Evolutionary conservation across 2,797 vertebrate species (phyloP), one percentile per base, ranked within the genome.

Genomic region (Parambassis ranga): DNA sequence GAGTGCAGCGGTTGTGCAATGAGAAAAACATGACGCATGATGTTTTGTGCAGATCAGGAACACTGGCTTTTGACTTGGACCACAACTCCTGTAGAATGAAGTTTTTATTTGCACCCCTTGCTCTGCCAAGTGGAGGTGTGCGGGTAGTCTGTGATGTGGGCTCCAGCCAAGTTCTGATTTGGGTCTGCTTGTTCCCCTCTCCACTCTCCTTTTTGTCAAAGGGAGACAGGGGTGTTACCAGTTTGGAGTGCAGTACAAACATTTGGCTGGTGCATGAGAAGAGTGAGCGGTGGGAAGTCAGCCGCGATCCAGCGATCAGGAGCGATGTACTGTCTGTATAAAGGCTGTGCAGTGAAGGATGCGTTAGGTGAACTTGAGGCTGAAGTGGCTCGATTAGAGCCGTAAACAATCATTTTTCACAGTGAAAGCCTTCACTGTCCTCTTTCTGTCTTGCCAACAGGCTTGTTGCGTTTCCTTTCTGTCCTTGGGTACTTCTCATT

Each of bases 271-370:
- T 74, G 74, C 47, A 43, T 59, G 67, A 79, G 63, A 47, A 22
- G 50, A 65, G 51, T 13, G 36, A 73, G 65, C 60, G 61, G 61
- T 68, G 39, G 62, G 57, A 77, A 61, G 57, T n/a, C n/a, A n/a
- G 59, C 65, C 27, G 59, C 18, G n/a, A 23, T 71, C 51, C 64
- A 67, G 68, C 14, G 0, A 10, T 59, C 56, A 41, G 63, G 77
- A 82, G 49, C 65, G 43, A 67, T 50, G 46, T 56, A 16, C 71
- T 78, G 79, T 81, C 60, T 78, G 74, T 50, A 42, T 55, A 59
- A n/a, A n/a, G n/a, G n/a, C n/a, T n/a, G n/a, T n/a, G n/a, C n/a
- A n/a, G n/a, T n/a, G n/a, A n/a, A n/a, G n/a, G n/a, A n/a, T n/a
- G n/a, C n/a, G n/a, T n/a, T n/a, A n/a, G n/a, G n/a, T n/a, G n/a